These are phyloP conservation scores for Drosophila serrata DNA, from an alignment of 1,140 invertebrate genomes.

Conservation along the genomic window DNA sequence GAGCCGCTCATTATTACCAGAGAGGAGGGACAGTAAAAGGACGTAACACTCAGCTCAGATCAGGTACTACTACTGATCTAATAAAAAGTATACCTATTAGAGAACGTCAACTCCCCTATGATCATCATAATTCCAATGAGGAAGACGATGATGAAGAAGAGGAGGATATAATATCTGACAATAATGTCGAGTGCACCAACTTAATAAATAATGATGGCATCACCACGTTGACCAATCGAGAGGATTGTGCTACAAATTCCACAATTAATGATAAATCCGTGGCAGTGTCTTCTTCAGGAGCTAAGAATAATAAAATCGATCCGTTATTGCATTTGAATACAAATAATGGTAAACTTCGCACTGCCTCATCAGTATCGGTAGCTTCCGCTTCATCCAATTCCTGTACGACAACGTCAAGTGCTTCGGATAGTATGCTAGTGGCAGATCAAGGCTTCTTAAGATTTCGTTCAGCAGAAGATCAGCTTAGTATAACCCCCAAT, in stretches of 20 bases:
- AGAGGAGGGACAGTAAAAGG: slow-evolving; percentile 8
- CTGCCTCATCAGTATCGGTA: slow-evolving; percentile 23
- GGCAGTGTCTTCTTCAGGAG: slow-evolving; percentile 3
- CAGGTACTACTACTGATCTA: slow-evolving; percentile 24
- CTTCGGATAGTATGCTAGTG: slow-evolving; percentile 90
- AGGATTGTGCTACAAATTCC: slow-evolving; percentile 27
- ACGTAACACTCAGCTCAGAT: slow-evolving; percentile 12
- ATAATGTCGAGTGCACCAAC: slow-evolving; percentile 75
- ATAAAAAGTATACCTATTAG: slow-evolving; percentile 29
- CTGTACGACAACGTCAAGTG: slow-evolving; percentile 49
- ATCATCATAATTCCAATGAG: slow-evolving; percentile 60
- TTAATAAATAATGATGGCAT: slow-evolving; percentile 59
- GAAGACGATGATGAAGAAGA: slow-evolving; percentile 74
- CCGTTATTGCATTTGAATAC: slow-evolving; percentile 28
- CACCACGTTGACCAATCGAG: slow-evolving; percentile 21
- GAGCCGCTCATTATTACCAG: slow-evolving; percentile 35
- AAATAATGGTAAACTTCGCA: slow-evolving; percentile 40
- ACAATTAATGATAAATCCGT: slow-evolving; percentile 18
- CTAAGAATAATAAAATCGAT: slow-evolving; percentile 24
- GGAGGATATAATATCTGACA: slow-evolving; percentile 71
- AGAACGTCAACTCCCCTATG: slow-evolving; percentile 52
- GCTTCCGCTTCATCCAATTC: slow-evolving; percentile 42
- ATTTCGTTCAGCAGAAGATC: slow-evolving; percentile 90
- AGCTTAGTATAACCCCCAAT: slow-evolving; percentile 37
- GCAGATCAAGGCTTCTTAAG: slow-evolving; percentile 94